A percentile compares a stretch with the other conserved stretches of the same genome.
Evolutionary conservation across 2,888 invertebrate species (phyloP).

Genomic region (Fragum sueziense): DNA sequence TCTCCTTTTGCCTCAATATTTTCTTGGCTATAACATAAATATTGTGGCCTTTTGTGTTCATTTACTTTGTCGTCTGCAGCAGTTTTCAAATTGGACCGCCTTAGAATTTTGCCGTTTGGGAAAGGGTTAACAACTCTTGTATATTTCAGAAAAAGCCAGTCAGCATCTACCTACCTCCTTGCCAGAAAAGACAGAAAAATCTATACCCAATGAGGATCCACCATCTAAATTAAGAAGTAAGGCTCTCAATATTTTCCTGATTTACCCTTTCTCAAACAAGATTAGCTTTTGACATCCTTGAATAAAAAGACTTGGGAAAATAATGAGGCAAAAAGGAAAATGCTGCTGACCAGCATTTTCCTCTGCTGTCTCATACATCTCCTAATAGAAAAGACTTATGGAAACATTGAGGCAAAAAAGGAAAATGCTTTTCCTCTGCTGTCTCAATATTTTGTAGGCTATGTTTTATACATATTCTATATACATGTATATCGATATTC

Average conservation of each 20-base stretch:
- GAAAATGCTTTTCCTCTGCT: background rate
- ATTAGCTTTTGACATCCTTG: background rate
- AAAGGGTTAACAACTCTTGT: background rate
- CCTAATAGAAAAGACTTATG: background rate
- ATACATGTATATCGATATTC: background rate
- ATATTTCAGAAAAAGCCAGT: background rate
- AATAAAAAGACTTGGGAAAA: background rate
- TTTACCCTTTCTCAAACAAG: background rate
- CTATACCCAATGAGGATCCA: background rate
- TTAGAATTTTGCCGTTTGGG: too few relatives aligned
- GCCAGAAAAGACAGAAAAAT: background rate
- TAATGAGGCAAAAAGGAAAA: background rate
- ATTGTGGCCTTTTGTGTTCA: too few relatives aligned
- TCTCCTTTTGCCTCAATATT: too few relatives aligned
- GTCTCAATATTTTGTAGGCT: background rate
- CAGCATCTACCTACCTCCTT: background rate
- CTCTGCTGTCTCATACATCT: background rate
- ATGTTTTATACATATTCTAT: background rate
- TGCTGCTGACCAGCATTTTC: background rate
- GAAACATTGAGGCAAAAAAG: background rate
- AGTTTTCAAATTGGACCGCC: too few relatives aligned
- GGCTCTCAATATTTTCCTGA: background rate
- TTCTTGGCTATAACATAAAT: too few relatives aligned
- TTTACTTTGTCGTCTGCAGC: too few relatives aligned
- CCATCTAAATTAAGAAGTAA: constrained; percentile 15